Evolutionary conservation across 2,113 vertebrate genomes (phyloP).

Genomic region (Lophura nycthemera): DNA sequence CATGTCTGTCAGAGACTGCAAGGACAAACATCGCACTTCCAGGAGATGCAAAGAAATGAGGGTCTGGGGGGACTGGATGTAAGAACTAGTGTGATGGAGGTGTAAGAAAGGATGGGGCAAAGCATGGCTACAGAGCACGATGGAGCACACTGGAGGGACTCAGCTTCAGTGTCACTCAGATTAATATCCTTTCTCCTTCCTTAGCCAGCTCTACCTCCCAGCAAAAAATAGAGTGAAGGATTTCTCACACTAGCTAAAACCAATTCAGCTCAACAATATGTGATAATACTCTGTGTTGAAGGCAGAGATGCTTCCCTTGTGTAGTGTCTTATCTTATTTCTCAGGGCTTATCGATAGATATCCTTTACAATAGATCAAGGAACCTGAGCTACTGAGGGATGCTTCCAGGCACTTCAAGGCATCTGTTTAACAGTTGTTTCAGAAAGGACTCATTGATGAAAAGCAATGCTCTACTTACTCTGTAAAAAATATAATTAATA

Average conservation of each 20-base stretch:
- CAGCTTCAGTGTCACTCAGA: not conserved
- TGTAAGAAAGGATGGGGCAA: not conserved
- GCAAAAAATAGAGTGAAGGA: not conserved
- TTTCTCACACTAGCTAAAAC: slow-evolving; percentile 31
- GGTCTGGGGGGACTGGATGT: not conserved
- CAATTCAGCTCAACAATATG: not conserved
- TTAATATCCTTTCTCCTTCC: not conserved
- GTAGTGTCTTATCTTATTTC: not conserved
- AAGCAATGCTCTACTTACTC: slow-evolving; percentile 52
- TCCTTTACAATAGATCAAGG: slow-evolving; percentile 9
- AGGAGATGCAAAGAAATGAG: not conserved
- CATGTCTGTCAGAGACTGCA: not conserved
- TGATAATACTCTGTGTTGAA: not conserved
- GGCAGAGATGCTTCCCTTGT: not conserved
- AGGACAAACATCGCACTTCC: not conserved
- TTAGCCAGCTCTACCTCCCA: not conserved
- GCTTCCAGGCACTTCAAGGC: slow-evolving; percentile 34
- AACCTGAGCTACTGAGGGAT: slow-evolving; percentile 14
- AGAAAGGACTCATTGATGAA: slow-evolving; percentile 51
- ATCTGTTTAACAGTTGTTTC: slow-evolving; percentile 6
- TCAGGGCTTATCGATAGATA: not conserved
- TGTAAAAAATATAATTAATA: slow-evolving; percentile 39
- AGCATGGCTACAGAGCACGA: accelerated
- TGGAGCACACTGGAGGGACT: not conserved
- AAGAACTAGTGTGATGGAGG: not conserved